Evolutionary conservation across 2,888 invertebrate species (phyloP).

Genomic region (Parascotia fuliginaria): DNA sequence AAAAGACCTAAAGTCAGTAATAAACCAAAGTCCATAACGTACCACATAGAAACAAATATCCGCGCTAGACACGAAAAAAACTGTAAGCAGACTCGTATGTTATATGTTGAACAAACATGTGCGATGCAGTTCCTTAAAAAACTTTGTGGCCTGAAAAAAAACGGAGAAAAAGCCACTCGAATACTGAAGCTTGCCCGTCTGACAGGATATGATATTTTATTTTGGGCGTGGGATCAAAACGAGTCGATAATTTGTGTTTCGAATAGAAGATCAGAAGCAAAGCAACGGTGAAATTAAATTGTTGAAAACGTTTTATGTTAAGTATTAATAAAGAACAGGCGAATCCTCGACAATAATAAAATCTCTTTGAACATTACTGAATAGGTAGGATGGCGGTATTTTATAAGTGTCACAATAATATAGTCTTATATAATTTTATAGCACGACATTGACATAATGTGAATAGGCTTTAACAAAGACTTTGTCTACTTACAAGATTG

Average conservation of each 20-base stretch:
- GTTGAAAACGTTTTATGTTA: conserved; percentile 71
- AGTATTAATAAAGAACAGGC: conserved; percentile 62
- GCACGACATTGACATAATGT: conserved; percentile 17
- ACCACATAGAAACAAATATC: conserved; percentile 7
- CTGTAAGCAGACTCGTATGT: conserved; percentile 69
- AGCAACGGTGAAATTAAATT: conserved; percentile 75
- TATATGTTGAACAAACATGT: conserved; percentile 82
- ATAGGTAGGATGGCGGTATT: conserved; percentile 41
- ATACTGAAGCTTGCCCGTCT: conserved; percentile 77
- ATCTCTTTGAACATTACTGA: conserved; percentile 53
- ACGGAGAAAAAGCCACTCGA: conserved; percentile 73
- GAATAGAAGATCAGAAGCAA: conserved; percentile 77
- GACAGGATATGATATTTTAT: conserved; percentile 86
- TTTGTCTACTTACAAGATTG: not conserved
- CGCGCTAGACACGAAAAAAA: conserved; percentile 49
- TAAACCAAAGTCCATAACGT: not conserved
- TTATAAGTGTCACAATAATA: conserved; percentile 49
- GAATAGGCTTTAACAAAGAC: conserved; percentile 8
- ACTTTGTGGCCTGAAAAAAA: conserved; percentile 71
- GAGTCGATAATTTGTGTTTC: conserved; percentile 82
- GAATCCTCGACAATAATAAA: conserved; percentile 56
- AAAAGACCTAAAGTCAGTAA: too few relatives aligned
- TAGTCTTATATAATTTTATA: conserved; percentile 33
- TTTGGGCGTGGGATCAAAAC: conserved; percentile 85
- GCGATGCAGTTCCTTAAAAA: conserved; percentile 81